Evolutionary conservation across 2,113 vertebrate species (phyloP).

Genomic region (Silurus glanis): DNA sequence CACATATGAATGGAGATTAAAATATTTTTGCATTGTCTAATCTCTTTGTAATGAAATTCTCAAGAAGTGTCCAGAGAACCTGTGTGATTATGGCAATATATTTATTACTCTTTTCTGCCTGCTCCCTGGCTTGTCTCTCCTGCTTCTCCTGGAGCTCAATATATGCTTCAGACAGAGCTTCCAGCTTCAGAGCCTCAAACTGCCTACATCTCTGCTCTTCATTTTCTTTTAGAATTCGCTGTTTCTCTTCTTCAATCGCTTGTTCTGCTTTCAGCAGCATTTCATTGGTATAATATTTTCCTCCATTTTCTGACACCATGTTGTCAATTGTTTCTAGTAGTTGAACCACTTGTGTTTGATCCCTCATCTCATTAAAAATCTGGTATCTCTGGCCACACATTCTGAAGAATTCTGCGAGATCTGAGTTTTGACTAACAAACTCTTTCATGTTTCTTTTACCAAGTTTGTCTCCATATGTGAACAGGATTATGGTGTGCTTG

Average conservation of each 20-base stretch:
- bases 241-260: slow-evolving; percentile 31
- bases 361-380: slow-evolving; percentile 22
- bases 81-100: not conserved
- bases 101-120: slow-evolving; percentile 14
- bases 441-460: slow-evolving; percentile 25
- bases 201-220: not conserved
- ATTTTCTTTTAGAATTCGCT: slow-evolving; percentile 23
- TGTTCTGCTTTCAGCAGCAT: slow-evolving; percentile 31
- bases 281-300: slow-evolving; percentile 25
- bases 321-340: slow-evolving; percentile 39
- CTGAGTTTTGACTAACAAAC: not conserved
- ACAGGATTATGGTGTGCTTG: slow-evolving; percentile 40
- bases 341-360: slow-evolving; percentile 30
- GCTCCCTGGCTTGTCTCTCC: not conserved
- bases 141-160: not conserved
- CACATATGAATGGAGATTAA: not conserved
- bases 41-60: not conserved
- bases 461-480: slow-evolving; percentile 48
- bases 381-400: slow-evolving; percentile 16
- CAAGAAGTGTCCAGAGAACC: slow-evolving; percentile 1
- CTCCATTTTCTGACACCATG: slow-evolving; percentile 24
- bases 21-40: not conserved
- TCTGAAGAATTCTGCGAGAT: not conserved
- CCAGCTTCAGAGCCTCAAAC: slow-evolving; percentile 5
- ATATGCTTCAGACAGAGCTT: not conserved